Evolutionary conservation across 2,888 invertebrate species (phyloP), one percentile per base, ranked within the genome.

Genomic region (Cantharis lateralis): DNA sequence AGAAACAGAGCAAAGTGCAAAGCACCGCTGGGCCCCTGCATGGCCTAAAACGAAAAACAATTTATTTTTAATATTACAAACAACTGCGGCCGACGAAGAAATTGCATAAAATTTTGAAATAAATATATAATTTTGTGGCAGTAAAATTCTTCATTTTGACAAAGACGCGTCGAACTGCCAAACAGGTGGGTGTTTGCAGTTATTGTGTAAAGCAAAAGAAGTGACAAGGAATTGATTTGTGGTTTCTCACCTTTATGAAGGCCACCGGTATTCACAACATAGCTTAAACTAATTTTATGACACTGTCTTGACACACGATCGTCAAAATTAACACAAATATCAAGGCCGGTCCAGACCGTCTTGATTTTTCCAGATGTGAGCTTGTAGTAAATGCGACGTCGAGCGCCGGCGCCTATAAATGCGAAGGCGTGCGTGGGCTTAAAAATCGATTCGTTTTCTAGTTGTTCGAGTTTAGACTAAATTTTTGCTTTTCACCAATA

Each of bases 11-110:
- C 84, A 81, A 86, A 83, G 83, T 85, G 84, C 82, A 87, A 82
- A 77, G 85, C 83, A 83, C 83, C 84, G 85, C 87, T 86, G 82
- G 87, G 87, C 88, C 87, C 87, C 86, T 84, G 87, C 88, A 88
- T 88, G 88, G 87, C 88, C 88, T 88, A 82, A 73, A 86, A 85
- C 70, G 63, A 79, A 69, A 78, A 16, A 66, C 18, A 9, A 66
- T 20, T 24, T 20, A 63, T 64, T 20, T 24, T 18, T 16, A 66
- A 20, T 20, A 13, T n/a, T 10, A 18, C 64, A 24, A 66, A 18
- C 20, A 18, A 64, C 20, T 0, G 13, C n/a, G 1, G 13, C n/a
- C 7, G 7, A 48, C 1, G 48, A 48, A n/a, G 20, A 20, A 10
- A n/a, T 66, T 20, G 13, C 7, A 16, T 16, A 10, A 63, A 15